Evolutionary conservation across 2,888 invertebrate genomes (phyloP).

Genomic region (Philhelius pedissequus): DNA sequence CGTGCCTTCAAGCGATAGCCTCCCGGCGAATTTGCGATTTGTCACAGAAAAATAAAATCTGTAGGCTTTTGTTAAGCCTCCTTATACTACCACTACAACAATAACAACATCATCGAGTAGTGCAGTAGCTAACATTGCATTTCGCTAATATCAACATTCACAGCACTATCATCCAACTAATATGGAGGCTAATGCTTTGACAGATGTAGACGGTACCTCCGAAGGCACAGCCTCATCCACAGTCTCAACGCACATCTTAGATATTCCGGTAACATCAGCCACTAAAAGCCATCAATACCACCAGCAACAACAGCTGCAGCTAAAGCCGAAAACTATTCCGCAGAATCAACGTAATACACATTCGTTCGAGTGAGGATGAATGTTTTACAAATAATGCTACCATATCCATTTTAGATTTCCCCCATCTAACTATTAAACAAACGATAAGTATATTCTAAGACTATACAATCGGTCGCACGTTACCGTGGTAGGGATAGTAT

Average conservation of each 20-base stretch:
- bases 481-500: too few relatives aligned
- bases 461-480: too few relatives aligned
- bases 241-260: slow-evolving; percentile 55
- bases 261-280: slow-evolving; percentile 61
- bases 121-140: slow-evolving; percentile 39
- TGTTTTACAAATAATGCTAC: not conserved
- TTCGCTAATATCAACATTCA: slow-evolving; percentile 32
- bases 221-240: slow-evolving; percentile 34
- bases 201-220: not conserved
- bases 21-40: slow-evolving; percentile 78
- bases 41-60: slow-evolving; percentile 82
- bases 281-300: slow-evolving; percentile 66
- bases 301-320: slow-evolving; percentile 72
- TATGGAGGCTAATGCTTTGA: too few relatives aligned
- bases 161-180: slow-evolving; percentile 67
- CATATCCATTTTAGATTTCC: not conserved
- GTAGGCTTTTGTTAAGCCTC: too few relatives aligned
- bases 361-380: too few relatives aligned
- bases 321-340: slow-evolving; percentile 55
- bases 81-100: too few relatives aligned
- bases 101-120: too few relatives aligned
- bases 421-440: slow-evolving; percentile 15
- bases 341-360: slow-evolving; percentile 17
- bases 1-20: slow-evolving; percentile 82
- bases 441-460: too few relatives aligned